Percentiles rank a stretch among this genome's conserved stretches.
Evolutionary conservation across 2,113 vertebrate genomes (phyloP).

Genomic region (Recurvirostra avosetta): DNA sequence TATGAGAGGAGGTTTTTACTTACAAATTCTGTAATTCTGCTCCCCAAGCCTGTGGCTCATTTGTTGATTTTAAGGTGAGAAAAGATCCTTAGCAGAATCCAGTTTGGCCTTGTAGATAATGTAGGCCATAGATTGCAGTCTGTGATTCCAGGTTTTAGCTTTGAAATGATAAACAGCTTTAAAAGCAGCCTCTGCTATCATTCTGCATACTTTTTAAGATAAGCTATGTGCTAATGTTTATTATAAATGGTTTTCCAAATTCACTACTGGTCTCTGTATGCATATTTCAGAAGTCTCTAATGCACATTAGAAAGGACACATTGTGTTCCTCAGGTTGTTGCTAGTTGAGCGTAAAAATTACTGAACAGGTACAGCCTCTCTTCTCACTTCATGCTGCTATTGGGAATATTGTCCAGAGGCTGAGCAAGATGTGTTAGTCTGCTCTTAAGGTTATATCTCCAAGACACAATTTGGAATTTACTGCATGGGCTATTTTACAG

Average conservation of each 20-base stretch:
- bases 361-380: background rate
- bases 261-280: background rate
- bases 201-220: background rate
- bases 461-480: background rate
- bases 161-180: background rate
- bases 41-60: fast-evolving
- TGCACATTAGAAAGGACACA: background rate
- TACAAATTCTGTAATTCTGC: background rate
- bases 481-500: background rate
- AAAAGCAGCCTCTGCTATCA: background rate
- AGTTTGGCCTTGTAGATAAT: background rate
- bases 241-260: background rate
- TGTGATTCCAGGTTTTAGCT: background rate
- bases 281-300: background rate
- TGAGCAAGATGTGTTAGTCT: background rate
- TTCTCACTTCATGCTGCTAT: background rate
- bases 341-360: background rate
- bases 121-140: background rate
- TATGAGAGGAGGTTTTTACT: background rate
- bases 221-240: background rate
- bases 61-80: background rate
- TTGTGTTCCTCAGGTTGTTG: background rate
- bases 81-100: background rate
- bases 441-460: background rate
- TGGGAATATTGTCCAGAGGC: background rate